Evolutionary conservation across 2,113 vertebrate species (phyloP).

Genomic region (Dasypus novemcinctus): DNA sequence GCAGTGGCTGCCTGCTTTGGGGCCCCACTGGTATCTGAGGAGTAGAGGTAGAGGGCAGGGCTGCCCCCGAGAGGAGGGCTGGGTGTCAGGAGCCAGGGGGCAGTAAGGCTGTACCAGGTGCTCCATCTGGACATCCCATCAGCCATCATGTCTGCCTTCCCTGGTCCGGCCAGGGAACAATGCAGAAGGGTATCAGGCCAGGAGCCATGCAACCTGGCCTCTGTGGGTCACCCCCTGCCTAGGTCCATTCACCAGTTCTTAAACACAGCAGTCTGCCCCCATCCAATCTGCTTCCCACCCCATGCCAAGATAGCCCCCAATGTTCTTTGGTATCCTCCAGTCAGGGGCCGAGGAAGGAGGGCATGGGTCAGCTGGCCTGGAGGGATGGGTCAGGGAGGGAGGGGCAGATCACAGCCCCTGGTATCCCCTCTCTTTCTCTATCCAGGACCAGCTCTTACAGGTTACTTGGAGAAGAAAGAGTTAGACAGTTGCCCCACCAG

Average conservation of each 20-base stretch:
- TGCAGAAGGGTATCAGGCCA: background rate
- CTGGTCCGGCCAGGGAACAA: background rate
- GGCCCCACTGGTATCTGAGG: background rate
- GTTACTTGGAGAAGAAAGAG: slow-evolving; percentile 1
- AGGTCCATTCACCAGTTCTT: slow-evolving; percentile 33
- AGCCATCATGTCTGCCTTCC: background rate
- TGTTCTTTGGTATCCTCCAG: background rate
- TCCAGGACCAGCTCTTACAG: background rate
- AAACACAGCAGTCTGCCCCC: background rate
- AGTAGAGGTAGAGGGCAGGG: background rate
- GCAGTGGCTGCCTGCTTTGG: background rate
- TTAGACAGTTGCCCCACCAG: background rate
- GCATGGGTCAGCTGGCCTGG: background rate
- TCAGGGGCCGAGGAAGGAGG: background rate
- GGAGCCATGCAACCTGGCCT: background rate
- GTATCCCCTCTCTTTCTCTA: background rate
- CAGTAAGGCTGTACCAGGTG: background rate
- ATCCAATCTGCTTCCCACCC: slow-evolving; percentile 26
- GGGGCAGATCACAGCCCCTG: background rate
- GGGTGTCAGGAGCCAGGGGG: background rate
- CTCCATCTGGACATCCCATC: background rate
- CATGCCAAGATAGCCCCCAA: background rate
- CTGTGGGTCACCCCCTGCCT: background rate
- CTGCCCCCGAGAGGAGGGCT: background rate
- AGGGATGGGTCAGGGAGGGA: background rate